phyloP scores from a whole-genome alignment of 2,113 vertebrate species.

The Phalacrocorax carbo region DNA sequence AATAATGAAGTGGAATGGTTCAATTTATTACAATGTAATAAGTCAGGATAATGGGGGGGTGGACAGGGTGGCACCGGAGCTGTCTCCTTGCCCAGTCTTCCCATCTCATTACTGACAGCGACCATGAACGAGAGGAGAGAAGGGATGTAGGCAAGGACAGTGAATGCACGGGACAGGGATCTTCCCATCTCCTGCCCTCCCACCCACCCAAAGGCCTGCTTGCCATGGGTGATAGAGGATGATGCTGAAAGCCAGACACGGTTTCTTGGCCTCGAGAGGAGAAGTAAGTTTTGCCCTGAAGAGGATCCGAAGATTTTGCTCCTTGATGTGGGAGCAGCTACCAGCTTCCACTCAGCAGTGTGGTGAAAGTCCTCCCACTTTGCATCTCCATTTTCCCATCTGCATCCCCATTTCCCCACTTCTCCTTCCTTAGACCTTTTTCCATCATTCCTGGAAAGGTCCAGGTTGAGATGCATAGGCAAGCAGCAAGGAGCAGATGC shows the following conservation, averaged over 20 bases:
- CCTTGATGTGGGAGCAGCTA: neutral
- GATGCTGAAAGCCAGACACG: neutral
- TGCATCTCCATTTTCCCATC: neutral
- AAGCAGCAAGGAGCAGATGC: neutral
- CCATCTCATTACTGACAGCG: constrained; percentile 48
- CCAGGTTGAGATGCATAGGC: neutral
- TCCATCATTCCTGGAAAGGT: neutral
- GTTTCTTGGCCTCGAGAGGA: neutral
- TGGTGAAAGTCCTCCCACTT: fast-evolving
- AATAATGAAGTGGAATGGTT: constrained; percentile 83
- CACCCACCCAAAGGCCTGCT: fast-evolving
- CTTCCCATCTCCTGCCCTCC: neutral
- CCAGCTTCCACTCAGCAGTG: neutral
- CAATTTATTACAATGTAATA: constrained; percentile 78
- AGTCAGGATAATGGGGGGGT: constrained; percentile 71
- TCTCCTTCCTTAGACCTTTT: neutral
- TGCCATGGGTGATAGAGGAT: fast-evolving
- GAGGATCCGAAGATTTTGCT: neutral
- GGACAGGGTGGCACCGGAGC: constrained; percentile 50
- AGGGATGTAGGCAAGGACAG: neutral
- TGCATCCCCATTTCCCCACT: neutral
- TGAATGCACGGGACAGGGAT: fast-evolving
- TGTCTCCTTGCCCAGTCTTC: constrained; percentile 48
- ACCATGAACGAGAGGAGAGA: neutral
- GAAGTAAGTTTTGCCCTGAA: neutral